phyloP scores from a whole-genome alignment of 2,113 vertebrate genomes.

The Melanostigma gelatinosum region DNA sequence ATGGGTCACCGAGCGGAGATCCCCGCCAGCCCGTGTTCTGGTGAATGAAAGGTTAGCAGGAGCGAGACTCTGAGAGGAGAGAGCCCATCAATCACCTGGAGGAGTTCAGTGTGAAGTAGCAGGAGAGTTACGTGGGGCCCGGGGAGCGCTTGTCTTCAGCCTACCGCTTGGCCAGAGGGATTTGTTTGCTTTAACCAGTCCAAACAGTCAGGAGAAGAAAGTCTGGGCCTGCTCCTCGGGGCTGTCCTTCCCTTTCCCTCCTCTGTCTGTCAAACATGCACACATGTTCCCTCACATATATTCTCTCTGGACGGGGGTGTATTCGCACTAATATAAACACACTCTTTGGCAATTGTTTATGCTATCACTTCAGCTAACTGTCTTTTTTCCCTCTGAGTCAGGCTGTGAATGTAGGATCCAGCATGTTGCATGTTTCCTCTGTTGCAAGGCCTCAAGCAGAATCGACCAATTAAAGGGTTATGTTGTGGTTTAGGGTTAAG shows the following conservation, averaged over 20 bases:
- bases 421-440: background rate
- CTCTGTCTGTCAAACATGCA: constrained; percentile 43
- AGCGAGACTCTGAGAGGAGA: constrained; percentile 22
- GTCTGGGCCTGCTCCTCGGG: constrained; percentile 29
- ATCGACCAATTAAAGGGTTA: constrained; percentile 1
- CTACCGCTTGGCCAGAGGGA: constrained; percentile 85
- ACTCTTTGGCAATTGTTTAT: constrained; percentile 29
- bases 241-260: constrained; percentile 25
- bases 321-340: constrained; percentile 36
- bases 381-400: background rate
- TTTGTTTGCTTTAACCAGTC: constrained; percentile 83
- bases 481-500: constrained; percentile 7
- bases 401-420: background rate
- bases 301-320: background rate
- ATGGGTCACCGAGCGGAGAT: constrained; percentile 11
- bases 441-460: background rate
- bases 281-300: constrained; percentile 34
- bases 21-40: background rate
- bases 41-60: constrained; percentile 73
- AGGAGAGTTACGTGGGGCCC: constrained; percentile 79
- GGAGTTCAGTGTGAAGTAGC: constrained; percentile 87
- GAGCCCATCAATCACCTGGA: constrained; percentile 86
- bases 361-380: constrained; percentile 7
- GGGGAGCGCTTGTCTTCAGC: constrained; percentile 54
- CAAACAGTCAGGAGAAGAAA: constrained; percentile 82